Evolutionary conservation across 2,888 invertebrate species (phyloP), one percentile per base, ranked within the genome.

Genomic region (Drosophila emarginata): DNA sequence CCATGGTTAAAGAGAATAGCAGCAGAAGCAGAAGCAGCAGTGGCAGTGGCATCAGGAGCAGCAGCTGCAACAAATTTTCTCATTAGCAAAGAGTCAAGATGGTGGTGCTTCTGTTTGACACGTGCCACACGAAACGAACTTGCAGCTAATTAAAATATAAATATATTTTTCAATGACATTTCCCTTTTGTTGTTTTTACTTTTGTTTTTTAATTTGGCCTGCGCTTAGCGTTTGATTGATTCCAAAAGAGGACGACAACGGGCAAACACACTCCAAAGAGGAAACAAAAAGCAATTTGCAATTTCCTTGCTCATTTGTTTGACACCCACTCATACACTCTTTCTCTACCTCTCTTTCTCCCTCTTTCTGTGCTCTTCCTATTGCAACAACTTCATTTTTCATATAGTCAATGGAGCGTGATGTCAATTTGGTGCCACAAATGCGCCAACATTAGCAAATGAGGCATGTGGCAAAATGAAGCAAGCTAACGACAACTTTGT

Each of bases 321-420:
- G 40, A 9, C 9, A 50, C 26, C 39, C 67, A 62, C 59, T 76
- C 23, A 37, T 51, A 26, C 51, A n/a, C 56, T 18, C 37, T 40
- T 28, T 2, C 40, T 40, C 36, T 45, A 18, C 39, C 51, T 32
- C 15, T 63, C 63, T 37, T 50, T 63, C 61, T 69, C 39, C 11
- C 51, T 40, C 36, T 53, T 21, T 50, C 40, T 37, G 11, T 63
- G 57, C 37, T 50, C 60, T 58, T 64, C 39, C 9, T 45, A 21
- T 21, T n/a, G 14, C 18, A 26, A 59, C 57, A 57, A 59, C 67
- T 67, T 60, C 62, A 71, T 76, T 78, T 81, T 78, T 78, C 71
- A 78, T 80, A 69, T 61, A 69, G 70, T 66, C 79, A 76, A 77
- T 79, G 65, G 77, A 60, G 77, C 79, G 66, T 76, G 76, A 57